Percentiles rank a stretch among this genome's conserved stretches.
Evolutionary conservation across 2,113 vertebrate species (phyloP).

Genomic region (pig (Sus scrofa)): DNA sequence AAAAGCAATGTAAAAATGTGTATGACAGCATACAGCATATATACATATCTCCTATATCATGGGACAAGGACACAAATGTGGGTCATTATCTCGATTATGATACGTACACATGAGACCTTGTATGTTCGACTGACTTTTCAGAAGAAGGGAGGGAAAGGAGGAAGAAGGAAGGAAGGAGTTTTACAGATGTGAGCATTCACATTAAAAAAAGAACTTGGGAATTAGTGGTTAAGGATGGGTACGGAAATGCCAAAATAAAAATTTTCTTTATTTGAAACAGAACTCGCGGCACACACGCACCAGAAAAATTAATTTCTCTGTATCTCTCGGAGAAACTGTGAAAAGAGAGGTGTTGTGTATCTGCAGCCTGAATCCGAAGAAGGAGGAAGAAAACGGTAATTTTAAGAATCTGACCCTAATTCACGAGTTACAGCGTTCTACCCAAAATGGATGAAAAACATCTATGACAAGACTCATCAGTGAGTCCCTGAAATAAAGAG

Average conservation of each 20-base stretch:
- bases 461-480: constrained; percentile 84
- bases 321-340: constrained; percentile 78
- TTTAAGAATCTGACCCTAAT: constrained; percentile 84
- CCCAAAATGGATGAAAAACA: constrained; percentile 70
- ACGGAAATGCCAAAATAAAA: constrained; percentile 85
- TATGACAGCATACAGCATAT: not conserved
- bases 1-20: constrained; percentile 18
- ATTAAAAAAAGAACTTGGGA: constrained; percentile 65
- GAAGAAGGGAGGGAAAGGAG: not conserved
- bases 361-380: constrained; percentile 70
- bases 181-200: constrained; percentile 65
- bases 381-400: constrained; percentile 76
- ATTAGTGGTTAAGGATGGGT: constrained; percentile 72
- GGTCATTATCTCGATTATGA: constrained; percentile 49
- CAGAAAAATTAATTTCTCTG: constrained; percentile 84
- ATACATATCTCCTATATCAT: not conserved
- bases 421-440: constrained; percentile 67
- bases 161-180: constrained; percentile 43
- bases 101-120: constrained; percentile 47
- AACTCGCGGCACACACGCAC: constrained; percentile 79
- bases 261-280: constrained; percentile 83
- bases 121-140: constrained; percentile 66
- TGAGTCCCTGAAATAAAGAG: constrained; percentile 86
- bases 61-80: constrained; percentile 26
- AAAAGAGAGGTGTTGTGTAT: constrained; percentile 76